Percentiles rank a stretch among this genome's conserved stretches.
Evolutionary conservation across 2,797 vertebrate genomes (phyloP).

Genomic region (Syngnathus acus): DNA sequence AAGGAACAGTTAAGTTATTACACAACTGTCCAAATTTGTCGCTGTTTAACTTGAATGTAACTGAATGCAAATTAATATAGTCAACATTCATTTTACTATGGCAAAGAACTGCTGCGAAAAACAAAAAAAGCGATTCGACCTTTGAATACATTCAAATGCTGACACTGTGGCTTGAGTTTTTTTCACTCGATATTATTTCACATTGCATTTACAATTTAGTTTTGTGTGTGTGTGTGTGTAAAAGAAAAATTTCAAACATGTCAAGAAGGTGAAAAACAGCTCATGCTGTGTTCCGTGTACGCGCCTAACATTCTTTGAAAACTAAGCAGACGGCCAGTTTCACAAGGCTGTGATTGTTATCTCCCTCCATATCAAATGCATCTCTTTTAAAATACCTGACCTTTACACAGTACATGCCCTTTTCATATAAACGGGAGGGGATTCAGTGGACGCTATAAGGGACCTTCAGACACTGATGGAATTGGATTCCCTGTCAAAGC

Average conservation of each 20-base stretch:
- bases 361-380: constrained; percentile 13
- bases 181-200: not conserved
- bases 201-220: not conserved
- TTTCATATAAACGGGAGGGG: constrained; percentile 29
- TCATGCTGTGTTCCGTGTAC: constrained; percentile 16
- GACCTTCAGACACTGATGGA: constrained; percentile 49
- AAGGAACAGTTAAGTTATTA: too few species aligned
- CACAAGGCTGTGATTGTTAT: constrained; percentile 17
- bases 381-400: constrained; percentile 36
- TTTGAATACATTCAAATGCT: not conserved
- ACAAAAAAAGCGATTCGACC: not conserved
- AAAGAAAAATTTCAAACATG: not conserved
- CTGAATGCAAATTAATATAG: too few species aligned
- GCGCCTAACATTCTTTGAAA: not conserved
- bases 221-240: not conserved
- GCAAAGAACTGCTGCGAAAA: not conserved
- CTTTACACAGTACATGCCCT: constrained; percentile 31
- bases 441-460: constrained; percentile 29
- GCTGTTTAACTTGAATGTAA: too few species aligned
- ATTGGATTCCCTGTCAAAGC: constrained; percentile 60
- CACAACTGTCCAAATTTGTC: too few species aligned
- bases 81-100: not conserved
- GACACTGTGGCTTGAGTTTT: not conserved
- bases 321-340: not conserved
- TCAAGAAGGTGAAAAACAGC: too few species aligned